These are phyloP conservation scores for Eueremaeus valkanovi DNA, from an alignment of 2,888 invertebrate species.

Conservation along the genomic window DNA sequence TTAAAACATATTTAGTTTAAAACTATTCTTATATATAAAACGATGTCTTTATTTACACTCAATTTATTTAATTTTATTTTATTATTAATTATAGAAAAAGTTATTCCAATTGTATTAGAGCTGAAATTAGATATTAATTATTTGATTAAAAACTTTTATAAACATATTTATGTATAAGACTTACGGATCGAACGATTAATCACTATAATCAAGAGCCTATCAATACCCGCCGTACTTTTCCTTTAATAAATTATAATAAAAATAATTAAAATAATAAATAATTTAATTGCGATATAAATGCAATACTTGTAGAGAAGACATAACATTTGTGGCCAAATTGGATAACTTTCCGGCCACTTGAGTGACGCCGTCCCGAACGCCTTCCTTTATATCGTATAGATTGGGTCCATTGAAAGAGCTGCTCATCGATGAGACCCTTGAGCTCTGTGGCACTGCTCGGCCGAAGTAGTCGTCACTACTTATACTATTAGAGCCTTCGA, in stretches of 20 bases:
- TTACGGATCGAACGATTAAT: too few species aligned
- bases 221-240: constrained; percentile 29
- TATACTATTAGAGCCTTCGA: constrained; percentile 90
- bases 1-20: too few species aligned
- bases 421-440: constrained; percentile 47
- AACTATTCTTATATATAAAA: too few species aligned
- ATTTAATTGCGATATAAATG: neutral
- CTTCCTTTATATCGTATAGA: constrained; percentile 93
- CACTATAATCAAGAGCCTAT: neutral
- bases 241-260: neutral
- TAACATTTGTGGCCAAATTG: constrained; percentile 76
- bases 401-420: constrained; percentile 60
- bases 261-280: neutral
- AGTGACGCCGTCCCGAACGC: constrained; percentile 91
- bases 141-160: neutral
- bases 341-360: constrained; percentile 96
- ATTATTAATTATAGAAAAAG: neutral
- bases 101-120: constrained; percentile 2
- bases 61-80: too few species aligned
- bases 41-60: too few species aligned
- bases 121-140: neutral
- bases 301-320: constrained; percentile 34
- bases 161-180: neutral
- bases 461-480: constrained; percentile 95
- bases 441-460: constrained; percentile 38